phyloP scores from a whole-genome alignment of 2,888 invertebrate genomes.

The Nomada flava region DNA sequence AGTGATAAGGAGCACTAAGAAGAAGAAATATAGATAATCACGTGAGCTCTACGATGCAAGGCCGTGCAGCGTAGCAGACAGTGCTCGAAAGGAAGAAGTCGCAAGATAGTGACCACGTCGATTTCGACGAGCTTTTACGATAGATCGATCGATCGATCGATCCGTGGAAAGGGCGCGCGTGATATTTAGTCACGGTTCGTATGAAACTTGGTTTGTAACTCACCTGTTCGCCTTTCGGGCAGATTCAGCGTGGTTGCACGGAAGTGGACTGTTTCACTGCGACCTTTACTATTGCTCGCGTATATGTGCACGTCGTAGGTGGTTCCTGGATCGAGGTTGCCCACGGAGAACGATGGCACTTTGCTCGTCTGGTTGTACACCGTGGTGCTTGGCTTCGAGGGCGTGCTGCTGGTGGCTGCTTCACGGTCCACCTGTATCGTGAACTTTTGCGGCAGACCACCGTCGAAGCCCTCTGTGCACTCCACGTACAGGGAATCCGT shows the following conservation, averaged over 20 bases:
- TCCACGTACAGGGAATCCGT: slow-evolving; percentile 90
- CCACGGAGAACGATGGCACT: slow-evolving; percentile 88
- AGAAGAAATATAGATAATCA: slow-evolving; percentile 62
- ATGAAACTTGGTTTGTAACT: slow-evolving; percentile 67
- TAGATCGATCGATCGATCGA: slow-evolving; percentile 25
- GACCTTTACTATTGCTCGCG: slow-evolving; percentile 90
- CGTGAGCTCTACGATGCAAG: slow-evolving; percentile 79
- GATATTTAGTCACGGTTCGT: neutral
- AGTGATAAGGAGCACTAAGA: slow-evolving; percentile 8
- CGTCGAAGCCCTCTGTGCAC: slow-evolving; percentile 91
- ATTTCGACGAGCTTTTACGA: slow-evolving; percentile 5
- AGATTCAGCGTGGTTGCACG: slow-evolving; percentile 90
- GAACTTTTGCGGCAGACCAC: slow-evolving; percentile 90
- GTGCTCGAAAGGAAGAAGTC: slow-evolving; percentile 71
- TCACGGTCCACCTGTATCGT: slow-evolving; percentile 88
- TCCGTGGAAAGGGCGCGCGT: neutral
- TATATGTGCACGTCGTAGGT: slow-evolving; percentile 89
- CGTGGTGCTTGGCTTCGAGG: slow-evolving; percentile 77
- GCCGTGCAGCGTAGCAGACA: slow-evolving; percentile 81
- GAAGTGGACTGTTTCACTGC: slow-evolving; percentile 88
- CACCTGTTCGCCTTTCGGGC: slow-evolving; percentile 90
- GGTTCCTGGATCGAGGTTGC: slow-evolving; percentile 88
- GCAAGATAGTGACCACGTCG: slow-evolving; percentile 46
- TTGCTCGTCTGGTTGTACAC: slow-evolving; percentile 86
- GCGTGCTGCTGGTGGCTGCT: slow-evolving; percentile 38